Conservation (phyloP, 2,888 invertebrate genomes). For the Galeruca laticollis region DNA sequence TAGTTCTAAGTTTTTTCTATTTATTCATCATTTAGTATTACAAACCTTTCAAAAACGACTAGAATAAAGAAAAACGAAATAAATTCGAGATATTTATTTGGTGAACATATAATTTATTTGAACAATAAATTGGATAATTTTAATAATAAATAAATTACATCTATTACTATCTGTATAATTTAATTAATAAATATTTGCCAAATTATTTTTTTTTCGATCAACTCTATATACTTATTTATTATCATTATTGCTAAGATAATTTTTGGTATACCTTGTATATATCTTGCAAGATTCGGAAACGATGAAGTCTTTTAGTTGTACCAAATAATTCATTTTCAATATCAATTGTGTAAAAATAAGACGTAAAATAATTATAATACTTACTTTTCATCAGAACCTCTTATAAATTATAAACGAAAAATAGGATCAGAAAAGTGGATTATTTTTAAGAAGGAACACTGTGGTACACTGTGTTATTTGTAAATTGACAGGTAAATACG, state of each 20-base stretch:
- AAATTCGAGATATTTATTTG: background rate
- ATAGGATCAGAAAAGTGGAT: no score
- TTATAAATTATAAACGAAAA: background rate
- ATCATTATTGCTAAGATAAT: no score
- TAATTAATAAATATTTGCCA: background rate
- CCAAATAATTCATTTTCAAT: background rate
- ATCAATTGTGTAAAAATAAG: background rate
- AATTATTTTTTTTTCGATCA: background rate
- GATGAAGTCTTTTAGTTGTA: background rate
- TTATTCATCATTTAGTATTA: no score
- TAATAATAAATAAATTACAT: slow-evolving; percentile 1
- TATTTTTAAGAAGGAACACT: no score
- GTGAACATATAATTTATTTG: background rate
- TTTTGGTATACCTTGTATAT: background rate
- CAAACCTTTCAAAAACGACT: no score
- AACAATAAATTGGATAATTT: background rate
- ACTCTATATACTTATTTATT: no score
- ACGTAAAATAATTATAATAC: background rate
- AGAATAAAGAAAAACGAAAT: no score
- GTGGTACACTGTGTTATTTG: no score
- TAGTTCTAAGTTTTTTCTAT: no score
- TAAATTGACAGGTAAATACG: no score
- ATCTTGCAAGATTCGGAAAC: no score
- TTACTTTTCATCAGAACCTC: background rate
- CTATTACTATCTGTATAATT: background rate